phyloP scores from a whole-genome alignment of 2,113 vertebrate species.

The Sigmodon hispidus region DNA sequence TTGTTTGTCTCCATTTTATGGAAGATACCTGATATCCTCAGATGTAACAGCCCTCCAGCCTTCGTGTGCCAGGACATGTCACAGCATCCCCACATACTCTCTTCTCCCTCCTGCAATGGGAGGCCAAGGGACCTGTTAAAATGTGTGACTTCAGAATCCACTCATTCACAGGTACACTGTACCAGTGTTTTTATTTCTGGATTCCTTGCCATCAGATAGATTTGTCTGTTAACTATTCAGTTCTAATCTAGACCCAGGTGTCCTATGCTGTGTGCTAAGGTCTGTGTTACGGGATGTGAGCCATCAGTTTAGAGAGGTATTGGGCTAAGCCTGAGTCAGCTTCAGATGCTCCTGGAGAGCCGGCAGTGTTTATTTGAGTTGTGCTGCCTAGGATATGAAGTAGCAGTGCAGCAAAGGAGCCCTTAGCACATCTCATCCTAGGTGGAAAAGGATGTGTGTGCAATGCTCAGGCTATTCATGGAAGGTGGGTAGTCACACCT shows the following conservation, averaged over 20 bases:
- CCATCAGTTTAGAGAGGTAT: neutral
- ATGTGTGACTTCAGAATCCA: neutral
- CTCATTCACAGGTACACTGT: fast-evolving
- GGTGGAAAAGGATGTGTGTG: neutral
- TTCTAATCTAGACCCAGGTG: neutral
- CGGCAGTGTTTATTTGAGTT: conserved; percentile 20
- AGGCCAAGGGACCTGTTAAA: neutral
- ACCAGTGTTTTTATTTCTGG: neutral
- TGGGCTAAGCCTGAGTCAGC: neutral
- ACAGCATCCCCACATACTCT: neutral
- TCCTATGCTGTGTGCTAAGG: neutral
- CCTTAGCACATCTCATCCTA: neutral
- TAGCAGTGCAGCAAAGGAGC: neutral
- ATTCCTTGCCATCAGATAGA: neutral
- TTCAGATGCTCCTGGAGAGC: neutral
- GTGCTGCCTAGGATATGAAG: neutral
- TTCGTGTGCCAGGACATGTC: neutral
- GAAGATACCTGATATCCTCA: neutral
- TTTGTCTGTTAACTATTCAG: fast-evolving
- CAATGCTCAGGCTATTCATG: neutral
- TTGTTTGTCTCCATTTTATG: neutral
- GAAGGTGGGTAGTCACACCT: conserved; percentile 16
- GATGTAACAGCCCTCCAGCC: neutral
- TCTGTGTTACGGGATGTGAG: neutral
- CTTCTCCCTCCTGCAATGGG: neutral